Evolutionary conservation across 37 sponge, comb jelly and placozoan species (phyloP).

Genomic region (Spongilla lacustris): DNA sequence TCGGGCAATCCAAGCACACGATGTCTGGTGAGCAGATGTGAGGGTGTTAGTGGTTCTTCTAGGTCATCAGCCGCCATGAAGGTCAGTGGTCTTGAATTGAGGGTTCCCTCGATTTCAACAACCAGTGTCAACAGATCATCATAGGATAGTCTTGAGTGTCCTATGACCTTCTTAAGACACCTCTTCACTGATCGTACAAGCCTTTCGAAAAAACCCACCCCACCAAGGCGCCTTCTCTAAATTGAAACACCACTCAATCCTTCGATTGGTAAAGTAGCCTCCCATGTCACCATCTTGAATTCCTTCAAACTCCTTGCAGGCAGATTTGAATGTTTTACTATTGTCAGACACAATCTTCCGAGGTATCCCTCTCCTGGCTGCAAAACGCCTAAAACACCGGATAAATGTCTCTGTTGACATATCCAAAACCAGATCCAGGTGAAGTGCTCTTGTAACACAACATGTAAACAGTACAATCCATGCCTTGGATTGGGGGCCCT

Average conservation of each 20-base stretch:
- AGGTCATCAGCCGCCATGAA: slow-evolving; percentile 21
- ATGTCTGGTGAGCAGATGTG: neutral
- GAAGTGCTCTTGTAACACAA: slow-evolving; percentile 42
- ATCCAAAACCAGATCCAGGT: slow-evolving; percentile 22
- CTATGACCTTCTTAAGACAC: slow-evolving; percentile 45
- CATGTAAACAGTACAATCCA: slow-evolving; percentile 6
- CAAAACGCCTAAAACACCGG: slow-evolving; percentile 39
- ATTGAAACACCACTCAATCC: no score
- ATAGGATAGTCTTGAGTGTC: slow-evolving; percentile 40
- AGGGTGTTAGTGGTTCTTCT: slow-evolving; percentile 50
- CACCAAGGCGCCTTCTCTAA: slow-evolving; percentile 60
- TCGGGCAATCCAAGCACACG: neutral
- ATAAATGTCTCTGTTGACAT: slow-evolving; percentile 38
- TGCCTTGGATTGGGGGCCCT: no score
- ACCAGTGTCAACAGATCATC: slow-evolving; percentile 51
- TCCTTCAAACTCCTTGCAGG: slow-evolving; percentile 25
- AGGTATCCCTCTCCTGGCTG: slow-evolving; percentile 61
- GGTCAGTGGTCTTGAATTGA: slow-evolving; percentile 46
- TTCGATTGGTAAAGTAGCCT: neutral
- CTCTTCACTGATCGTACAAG: slow-evolving; percentile 39
- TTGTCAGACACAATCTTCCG: slow-evolving; percentile 38
- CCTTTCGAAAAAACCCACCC: slow-evolving; percentile 60
- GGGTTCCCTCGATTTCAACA: slow-evolving; percentile 27
- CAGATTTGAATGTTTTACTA: slow-evolving; percentile 46
- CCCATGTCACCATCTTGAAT: slow-evolving; percentile 19